Percentiles rank a stretch among this genome's conserved stretches.
Conservation (phyloP, 2,888 invertebrate genomes). For the Pollenia amentaria region DNA sequence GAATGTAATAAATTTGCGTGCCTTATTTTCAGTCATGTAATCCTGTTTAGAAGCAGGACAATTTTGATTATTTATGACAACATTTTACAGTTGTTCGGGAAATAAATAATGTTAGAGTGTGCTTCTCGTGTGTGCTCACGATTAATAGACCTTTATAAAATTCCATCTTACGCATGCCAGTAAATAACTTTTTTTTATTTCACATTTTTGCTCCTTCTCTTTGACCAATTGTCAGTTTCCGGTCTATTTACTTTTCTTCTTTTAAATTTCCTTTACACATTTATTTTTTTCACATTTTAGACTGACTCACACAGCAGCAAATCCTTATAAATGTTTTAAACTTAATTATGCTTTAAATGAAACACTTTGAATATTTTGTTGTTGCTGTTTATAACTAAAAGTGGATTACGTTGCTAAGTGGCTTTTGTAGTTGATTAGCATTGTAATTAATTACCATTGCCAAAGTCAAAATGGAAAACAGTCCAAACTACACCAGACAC, state of each 20-base stretch:
- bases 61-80: not conserved
- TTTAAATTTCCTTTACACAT: constrained; percentile 42
- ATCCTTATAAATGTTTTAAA: constrained; percentile 64
- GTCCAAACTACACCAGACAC: too few species aligned
- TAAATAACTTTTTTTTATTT: constrained; percentile 16
- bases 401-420: constrained; percentile 60
- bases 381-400: constrained; percentile 48
- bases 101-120: not conserved
- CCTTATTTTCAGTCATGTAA: not conserved
- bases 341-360: constrained; percentile 64
- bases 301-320: constrained; percentile 22
- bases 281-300: constrained; percentile 27
- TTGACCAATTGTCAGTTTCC: constrained; percentile 59
- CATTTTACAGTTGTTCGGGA: not conserved
- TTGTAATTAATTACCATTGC: constrained; percentile 68
- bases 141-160: constrained; percentile 41
- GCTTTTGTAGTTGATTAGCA: constrained; percentile 67
- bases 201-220: constrained; percentile 6
- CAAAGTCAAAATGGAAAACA: constrained; percentile 53
- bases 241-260: constrained; percentile 55
- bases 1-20: not conserved
- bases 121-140: not conserved
- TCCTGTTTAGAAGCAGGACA: not conserved
- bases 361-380: constrained; percentile 54
- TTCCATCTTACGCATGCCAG: constrained; percentile 47